Evolutionary conservation across 2,113 vertebrate genomes (phyloP), one percentile per base, ranked within the genome.

Genomic region (Cottus gobio): DNA sequence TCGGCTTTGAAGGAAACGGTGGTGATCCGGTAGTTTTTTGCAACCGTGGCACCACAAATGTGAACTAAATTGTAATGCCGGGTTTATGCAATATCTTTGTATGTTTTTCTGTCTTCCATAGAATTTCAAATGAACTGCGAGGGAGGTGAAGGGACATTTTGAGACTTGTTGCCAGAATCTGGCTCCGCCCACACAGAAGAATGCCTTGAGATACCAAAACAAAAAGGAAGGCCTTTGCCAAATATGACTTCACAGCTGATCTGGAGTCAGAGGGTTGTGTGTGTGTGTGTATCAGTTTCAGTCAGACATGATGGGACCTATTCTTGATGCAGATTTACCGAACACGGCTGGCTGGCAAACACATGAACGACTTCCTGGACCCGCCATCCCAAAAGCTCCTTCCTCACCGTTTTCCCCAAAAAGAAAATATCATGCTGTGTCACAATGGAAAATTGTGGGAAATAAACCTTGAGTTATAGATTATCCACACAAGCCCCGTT

Each of bases 341-440:
- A 75, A 88, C 72, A 46, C 1, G 9, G 37, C 63, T 91, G 93
- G 89, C 84, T 91, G 93, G 89, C 84, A 92, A 82, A 83, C 39
- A 54, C 79, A 71, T 69, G 44, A 83, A 64, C 0, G 56, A 87
- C 89, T 92, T 91, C 83, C 88, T 90, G 88, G 91, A 94, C 91
- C 67, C 9, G 8, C 79, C 44, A 20, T 66, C 74, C 84, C 71
- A 67, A 28, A 4, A 20, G 44, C 60, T 39, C 75, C 67, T 57
- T 39, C 37, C 37, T 11, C 10, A 26, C 44, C 66, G 61, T 85
- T 75, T 86, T 82, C 84, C 83, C 67, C 77, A 61, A 90, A 62
- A 90, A 87, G 66, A 83, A 83, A 82, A 48, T 56, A 82, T 90
- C 82, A 85, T 75, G 90, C 91, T 85, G 76, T 77, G 90, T 92